These are phyloP conservation scores for Dicentrarchus labrax DNA, from an alignment of 2,113 vertebrate genomes.

Conservation along the genomic window DNA sequence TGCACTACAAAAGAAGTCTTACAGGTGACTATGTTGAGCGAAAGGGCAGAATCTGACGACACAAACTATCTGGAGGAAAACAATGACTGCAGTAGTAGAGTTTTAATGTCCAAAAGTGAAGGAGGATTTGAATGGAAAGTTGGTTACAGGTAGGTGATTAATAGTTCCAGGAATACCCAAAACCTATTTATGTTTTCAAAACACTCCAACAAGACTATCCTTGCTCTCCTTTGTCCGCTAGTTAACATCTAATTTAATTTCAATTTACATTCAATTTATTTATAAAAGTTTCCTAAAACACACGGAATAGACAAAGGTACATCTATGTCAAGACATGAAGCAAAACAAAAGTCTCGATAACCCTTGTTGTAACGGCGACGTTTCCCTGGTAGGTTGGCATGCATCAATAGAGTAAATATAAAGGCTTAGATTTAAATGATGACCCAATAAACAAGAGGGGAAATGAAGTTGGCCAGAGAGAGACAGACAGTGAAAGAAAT, in stretches of 20 bases:
- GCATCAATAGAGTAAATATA: constrained; percentile 32
- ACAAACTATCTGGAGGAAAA: constrained; percentile 59
- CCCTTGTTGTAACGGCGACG: not conserved
- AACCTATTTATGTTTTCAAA: not conserved
- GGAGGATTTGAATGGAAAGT: not conserved
- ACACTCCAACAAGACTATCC: no score
- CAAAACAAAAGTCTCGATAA: constrained; percentile 6
- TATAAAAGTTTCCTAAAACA: not conserved
- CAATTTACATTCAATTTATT: not conserved
- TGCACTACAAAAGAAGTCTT: constrained; percentile 62
- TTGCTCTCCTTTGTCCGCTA: no score
- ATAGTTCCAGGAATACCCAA: not conserved
- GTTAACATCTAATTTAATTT: no score
- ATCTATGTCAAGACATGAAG: constrained; percentile 9
- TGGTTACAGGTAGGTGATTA: not conserved
- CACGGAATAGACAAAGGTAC: not conserved
- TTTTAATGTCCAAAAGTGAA: not conserved
- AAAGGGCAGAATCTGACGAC: constrained; percentile 26
- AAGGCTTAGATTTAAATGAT: constrained; percentile 28
- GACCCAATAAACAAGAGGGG: constrained; percentile 1
- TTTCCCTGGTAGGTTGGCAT: constrained; percentile 29
- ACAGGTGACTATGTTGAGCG: not conserved
- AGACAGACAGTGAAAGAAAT: constrained; percentile 11
- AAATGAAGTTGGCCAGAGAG: constrained; percentile 52
- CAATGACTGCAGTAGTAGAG: not conserved